Conservation (phyloP, 2,888 invertebrate species). For the Patella depressa region DNA sequence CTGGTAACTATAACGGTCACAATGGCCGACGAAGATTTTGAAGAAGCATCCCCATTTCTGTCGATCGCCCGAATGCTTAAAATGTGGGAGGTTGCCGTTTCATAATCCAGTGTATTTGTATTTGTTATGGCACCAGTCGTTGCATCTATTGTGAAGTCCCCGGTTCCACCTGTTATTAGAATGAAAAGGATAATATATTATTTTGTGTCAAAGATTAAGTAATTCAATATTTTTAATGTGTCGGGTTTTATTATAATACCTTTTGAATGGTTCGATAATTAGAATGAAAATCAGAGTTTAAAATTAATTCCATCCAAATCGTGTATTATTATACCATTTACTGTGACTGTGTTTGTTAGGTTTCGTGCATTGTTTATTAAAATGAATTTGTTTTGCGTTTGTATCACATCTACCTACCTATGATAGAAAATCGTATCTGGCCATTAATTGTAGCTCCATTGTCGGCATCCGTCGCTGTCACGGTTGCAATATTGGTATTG, state of each 20-base stretch:
- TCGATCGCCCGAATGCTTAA: constrained; percentile 48
- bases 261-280: no score
- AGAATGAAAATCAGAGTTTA: no score
- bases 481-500: constrained; percentile 45
- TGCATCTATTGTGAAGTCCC: constrained; percentile 40
- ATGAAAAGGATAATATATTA: background rate
- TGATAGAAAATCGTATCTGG: constrained; percentile 46
- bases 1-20: constrained; percentile 39
- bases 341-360: constrained; percentile 15
- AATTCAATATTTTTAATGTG: no score
- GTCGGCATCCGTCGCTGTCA: constrained; percentile 59
- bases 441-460: constrained; percentile 53
- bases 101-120: constrained; percentile 49
- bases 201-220: no score
- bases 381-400: no score
- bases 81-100: constrained; percentile 44
- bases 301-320: no score
- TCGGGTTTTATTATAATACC: no score
- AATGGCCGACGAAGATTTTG: constrained; percentile 30
- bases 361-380: no score
- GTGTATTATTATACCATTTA: no score
- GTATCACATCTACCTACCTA: constrained; percentile 32
- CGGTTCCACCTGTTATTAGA: constrained; percentile 30
- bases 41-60: constrained; percentile 45
- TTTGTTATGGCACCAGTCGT: constrained; percentile 41